A percentile compares a stretch with the other conserved stretches of the same genome.
phyloP scores from a whole-genome alignment of 2,888 invertebrate genomes.

The Galerucella calmariensis region DNA sequence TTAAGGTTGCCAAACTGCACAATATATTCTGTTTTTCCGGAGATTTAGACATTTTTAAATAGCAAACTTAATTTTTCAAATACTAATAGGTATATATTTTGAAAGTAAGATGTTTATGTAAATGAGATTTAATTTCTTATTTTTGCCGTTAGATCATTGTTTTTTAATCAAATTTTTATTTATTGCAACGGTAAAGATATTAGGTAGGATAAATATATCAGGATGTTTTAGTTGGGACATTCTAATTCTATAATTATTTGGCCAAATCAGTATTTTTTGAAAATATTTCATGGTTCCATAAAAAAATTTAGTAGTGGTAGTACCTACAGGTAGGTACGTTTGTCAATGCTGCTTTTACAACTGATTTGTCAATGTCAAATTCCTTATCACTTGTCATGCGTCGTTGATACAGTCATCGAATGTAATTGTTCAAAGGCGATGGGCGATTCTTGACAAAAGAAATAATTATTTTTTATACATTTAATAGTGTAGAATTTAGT shows the following conservation, averaged over 20 bases:
- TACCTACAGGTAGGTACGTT: neutral
- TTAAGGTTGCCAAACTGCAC: neutral
- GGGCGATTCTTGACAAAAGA: constrained; percentile 22
- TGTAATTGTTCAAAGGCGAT: constrained; percentile 24
- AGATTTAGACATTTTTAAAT: neutral
- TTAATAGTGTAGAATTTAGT: constrained; percentile 14
- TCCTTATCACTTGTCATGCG: constrained; percentile 11
- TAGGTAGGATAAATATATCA: too few relatives aligned
- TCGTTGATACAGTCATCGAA: constrained; percentile 16
- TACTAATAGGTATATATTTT: neutral
- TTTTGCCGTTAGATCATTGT: too few relatives aligned
- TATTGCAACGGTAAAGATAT: too few relatives aligned
- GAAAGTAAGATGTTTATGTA: neutral
- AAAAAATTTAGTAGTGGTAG: too few relatives aligned
- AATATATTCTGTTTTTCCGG: neutral
- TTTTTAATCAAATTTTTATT: too few relatives aligned
- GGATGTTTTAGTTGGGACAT: too few relatives aligned
- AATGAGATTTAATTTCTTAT: too few relatives aligned
- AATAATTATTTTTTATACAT: constrained; percentile 19
- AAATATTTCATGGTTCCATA: too few relatives aligned
- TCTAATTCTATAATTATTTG: too few relatives aligned
- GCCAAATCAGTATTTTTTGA: too few relatives aligned
- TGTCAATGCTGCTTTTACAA: neutral
- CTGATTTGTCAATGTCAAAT: constrained; percentile 22
- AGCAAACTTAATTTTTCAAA: neutral